Evolutionary conservation across 2,888 invertebrate species (phyloP).

Genomic region (Hyposoter dolosus): DNA sequence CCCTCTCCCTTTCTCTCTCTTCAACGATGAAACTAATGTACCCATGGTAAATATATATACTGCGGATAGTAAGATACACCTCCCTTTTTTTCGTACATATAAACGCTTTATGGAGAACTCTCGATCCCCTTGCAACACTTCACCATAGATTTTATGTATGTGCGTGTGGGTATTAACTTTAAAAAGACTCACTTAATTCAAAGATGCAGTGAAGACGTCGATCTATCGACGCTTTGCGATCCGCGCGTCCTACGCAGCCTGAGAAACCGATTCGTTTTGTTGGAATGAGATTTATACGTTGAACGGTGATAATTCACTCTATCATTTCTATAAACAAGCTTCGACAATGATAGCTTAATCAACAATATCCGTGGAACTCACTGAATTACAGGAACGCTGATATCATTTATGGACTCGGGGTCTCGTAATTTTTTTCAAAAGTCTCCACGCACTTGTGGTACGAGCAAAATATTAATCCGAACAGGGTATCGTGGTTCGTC

Average conservation of each 20-base stretch:
- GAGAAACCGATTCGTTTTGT: slow-evolving; percentile 28
- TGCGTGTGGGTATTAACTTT: neutral
- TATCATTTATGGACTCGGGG: neutral
- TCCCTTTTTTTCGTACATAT: slow-evolving; percentile 1
- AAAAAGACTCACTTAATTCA: slow-evolving; percentile 44
- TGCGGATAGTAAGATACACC: slow-evolving; percentile 14
- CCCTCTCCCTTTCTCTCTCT: slow-evolving; percentile 22
- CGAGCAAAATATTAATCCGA: neutral
- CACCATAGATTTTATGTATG: neutral
- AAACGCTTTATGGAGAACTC: slow-evolving; percentile 32
- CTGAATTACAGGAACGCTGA: neutral
- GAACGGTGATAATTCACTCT: slow-evolving; percentile 16
- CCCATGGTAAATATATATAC: slow-evolving; percentile 46
- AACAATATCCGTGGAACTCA: neutral
- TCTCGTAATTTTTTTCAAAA: neutral
- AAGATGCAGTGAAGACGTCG: slow-evolving; percentile 41
- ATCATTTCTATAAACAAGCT: neutral
- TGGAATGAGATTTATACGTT: slow-evolving; percentile 35
- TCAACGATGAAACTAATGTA: slow-evolving; percentile 34
- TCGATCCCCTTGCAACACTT: slow-evolving; percentile 7
- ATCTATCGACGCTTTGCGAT: slow-evolving; percentile 32
- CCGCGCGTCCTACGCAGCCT: slow-evolving; percentile 25
- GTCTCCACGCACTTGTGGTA: neutral
- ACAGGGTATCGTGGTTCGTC: too few relatives aligned
- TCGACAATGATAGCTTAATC: slow-evolving; percentile 30